Evolutionary conservation across 2,113 vertebrate species (phyloP).

Genomic region (Vanacampus margaritifer): DNA sequence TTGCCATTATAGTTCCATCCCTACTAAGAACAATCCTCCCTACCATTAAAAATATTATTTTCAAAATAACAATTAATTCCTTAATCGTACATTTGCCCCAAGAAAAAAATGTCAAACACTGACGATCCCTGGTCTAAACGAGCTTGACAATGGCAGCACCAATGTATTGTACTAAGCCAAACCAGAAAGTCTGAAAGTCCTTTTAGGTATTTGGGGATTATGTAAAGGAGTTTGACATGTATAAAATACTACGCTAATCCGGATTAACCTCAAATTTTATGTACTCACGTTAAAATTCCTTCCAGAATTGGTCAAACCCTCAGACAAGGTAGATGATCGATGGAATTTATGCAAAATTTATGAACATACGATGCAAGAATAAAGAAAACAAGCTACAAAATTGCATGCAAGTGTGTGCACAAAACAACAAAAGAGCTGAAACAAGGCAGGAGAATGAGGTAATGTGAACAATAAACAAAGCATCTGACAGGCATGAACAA

Average conservation of each 20-base stretch:
- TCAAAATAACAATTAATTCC: no score
- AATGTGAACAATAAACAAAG: not conserved
- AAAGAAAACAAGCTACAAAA: not conserved
- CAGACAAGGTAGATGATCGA: not conserved
- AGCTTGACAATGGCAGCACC: not conserved
- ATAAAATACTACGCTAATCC: not conserved
- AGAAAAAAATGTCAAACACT: not conserved
- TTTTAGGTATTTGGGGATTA: not conserved
- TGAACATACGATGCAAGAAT: not conserved
- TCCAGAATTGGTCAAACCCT: not conserved
- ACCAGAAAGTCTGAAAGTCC: not conserved
- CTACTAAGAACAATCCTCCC: no score
- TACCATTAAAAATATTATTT: no score
- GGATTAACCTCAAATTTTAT: not conserved
- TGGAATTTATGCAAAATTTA: not conserved
- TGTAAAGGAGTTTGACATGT: not conserved
- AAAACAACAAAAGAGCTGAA: not conserved
- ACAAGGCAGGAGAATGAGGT: not conserved
- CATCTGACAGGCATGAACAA: not conserved
- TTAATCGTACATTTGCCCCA: not conserved
- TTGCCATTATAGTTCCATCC: no score
- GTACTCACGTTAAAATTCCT: not conserved
- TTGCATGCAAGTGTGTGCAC: not conserved
- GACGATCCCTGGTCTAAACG: not conserved
- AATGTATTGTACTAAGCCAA: no score